Conservation (phyloP, 2,888 invertebrate genomes). For the Artemia sinica region DNA sequence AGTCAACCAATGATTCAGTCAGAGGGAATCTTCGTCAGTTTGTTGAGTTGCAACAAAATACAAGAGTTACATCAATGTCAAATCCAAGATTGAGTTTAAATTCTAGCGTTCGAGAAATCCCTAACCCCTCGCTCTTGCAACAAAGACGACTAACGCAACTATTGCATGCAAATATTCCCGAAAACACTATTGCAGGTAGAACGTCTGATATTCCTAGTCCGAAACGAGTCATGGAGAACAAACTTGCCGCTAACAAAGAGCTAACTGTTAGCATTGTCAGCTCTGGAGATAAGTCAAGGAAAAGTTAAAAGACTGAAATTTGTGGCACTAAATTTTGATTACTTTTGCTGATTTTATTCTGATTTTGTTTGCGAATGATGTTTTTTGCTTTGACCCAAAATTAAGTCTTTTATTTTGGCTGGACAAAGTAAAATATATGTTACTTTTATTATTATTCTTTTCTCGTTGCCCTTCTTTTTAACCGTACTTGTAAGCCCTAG, state of each 20-base stretch:
- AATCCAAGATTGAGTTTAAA: neutral
- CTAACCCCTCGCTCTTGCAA: constrained; percentile 8
- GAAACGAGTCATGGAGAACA: neutral
- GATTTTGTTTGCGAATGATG: no score
- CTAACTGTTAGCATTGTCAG: constrained; percentile 3
- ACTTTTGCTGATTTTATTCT: no score
- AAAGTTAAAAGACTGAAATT: neutral
- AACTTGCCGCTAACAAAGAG: constrained; percentile 1
- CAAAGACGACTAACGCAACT: constrained; percentile 12
- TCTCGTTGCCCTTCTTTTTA: no score
- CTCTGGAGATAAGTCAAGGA: neutral
- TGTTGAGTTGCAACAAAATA: neutral
- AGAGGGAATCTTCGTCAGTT: neutral
- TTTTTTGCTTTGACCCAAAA: no score
- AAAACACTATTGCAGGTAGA: neutral
- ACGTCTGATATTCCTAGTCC: neutral
- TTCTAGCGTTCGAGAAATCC: neutral
- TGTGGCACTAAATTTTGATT: no score
- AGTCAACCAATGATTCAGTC: neutral
- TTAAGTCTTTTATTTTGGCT: no score
- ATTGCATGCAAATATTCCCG: neutral
- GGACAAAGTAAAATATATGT: no score
- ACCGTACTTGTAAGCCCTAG: no score
- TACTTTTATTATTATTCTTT: no score
- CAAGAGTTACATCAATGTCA: neutral